Percentiles rank a stretch among this genome's conserved stretches.
phyloP scores from a whole-genome alignment of 1,140 invertebrate genomes.

The Lucilia sericata region DNA sequence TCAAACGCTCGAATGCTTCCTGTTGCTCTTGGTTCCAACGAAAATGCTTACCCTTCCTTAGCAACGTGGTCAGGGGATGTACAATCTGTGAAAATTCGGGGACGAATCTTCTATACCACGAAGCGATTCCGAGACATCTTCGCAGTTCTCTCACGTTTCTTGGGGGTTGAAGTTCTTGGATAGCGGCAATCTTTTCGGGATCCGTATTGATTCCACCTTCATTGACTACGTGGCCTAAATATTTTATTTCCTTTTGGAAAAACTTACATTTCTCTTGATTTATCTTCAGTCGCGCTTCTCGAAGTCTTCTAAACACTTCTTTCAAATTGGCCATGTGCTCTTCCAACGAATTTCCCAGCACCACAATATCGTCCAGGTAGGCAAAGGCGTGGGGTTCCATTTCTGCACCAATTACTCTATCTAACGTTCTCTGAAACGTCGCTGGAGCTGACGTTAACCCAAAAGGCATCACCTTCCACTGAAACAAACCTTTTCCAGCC shows the following conservation, averaged over 20 bases:
- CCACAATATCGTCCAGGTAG: background rate
- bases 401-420: too few species aligned
- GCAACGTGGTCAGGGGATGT: conserved; percentile 55
- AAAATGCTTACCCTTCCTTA: conserved; percentile 11
- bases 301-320: background rate
- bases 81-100: conserved; percentile 54
- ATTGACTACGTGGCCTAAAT: conserved; percentile 49
- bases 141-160: conserved; percentile 41
- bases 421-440: too few species aligned
- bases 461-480: too few species aligned
- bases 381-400: too few species aligned
- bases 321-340: background rate
- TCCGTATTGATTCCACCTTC: conserved; percentile 45
- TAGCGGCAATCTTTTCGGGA: conserved; percentile 47
- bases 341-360: conserved; percentile 17
- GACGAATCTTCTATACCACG: conserved; percentile 65
- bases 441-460: too few species aligned
- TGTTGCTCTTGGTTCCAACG: background rate
- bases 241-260: conserved; percentile 16
- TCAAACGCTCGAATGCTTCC: too few species aligned
- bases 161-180: conserved; percentile 38
- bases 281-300: background rate
- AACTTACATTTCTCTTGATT: background rate
- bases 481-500: background rate
- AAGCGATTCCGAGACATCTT: conserved; percentile 60